Conservation (phyloP, 2,113 vertebrate species). For the Vicugna pacos region DNA sequence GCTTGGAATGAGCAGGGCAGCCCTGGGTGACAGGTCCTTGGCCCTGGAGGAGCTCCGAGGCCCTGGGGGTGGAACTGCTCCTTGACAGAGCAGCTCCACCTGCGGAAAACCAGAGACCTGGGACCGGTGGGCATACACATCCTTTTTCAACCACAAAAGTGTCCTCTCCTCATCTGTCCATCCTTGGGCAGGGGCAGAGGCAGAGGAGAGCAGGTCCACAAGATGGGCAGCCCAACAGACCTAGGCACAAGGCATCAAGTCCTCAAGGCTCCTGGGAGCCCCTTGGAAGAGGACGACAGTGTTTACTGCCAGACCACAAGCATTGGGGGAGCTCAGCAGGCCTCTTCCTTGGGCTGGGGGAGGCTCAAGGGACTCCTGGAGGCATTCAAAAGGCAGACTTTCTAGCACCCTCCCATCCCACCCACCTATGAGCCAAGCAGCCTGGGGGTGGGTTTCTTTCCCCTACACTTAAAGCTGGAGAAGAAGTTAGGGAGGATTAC, state of each 20-base stretch:
- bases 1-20: neutral
- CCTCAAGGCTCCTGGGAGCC: accelerated
- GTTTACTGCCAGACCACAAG: neutral
- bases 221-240: too few species aligned
- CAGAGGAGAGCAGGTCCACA: neutral
- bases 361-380: neutral
- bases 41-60: neutral
- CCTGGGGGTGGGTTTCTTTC: neutral
- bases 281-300: neutral
- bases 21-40: neutral
- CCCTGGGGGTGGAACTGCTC: too few species aligned
- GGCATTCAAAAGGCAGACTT: neutral
- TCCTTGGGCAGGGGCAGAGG: neutral
- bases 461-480: neutral
- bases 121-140: neutral
- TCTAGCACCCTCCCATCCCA: neutral
- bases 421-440: neutral
- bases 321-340: neutral
- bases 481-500: neutral
- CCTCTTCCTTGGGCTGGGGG: neutral
- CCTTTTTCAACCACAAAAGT: neutral
- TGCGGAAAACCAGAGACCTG: neutral
- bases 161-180: neutral
- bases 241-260: neutral
- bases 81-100: neutral